Percentiles rank a stretch among this genome's conserved stretches.
Conservation (phyloP, 2,113 vertebrate genomes). For the Diglossa brunneiventris region DNA sequence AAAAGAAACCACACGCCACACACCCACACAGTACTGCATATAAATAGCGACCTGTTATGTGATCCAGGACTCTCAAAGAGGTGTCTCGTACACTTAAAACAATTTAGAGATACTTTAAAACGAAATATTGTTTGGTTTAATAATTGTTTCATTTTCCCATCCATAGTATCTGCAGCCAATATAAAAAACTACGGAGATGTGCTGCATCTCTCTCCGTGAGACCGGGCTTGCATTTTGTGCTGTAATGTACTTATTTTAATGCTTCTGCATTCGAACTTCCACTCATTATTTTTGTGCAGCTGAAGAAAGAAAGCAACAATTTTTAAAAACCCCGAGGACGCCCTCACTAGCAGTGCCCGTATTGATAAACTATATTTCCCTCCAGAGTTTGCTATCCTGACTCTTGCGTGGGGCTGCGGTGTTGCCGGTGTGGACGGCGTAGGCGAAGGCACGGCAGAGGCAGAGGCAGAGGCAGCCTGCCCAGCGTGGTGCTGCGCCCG, state of each 20-base stretch:
- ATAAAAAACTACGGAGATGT: neutral
- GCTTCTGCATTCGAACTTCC: neutral
- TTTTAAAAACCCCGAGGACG: neutral
- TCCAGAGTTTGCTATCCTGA: neutral
- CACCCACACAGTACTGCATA: neutral
- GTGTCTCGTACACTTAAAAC: neutral
- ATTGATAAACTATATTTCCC: neutral
- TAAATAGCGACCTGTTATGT: slow-evolving; percentile 15
- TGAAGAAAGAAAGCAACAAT: neutral
- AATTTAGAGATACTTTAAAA: neutral
- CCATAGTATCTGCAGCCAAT: neutral
- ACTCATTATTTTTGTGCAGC: neutral
- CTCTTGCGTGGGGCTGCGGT: neutral
- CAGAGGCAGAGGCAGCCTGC: neutral
- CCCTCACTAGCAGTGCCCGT: accelerated
- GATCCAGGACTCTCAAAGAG: neutral
- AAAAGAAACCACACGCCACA: neutral
- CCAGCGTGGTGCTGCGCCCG: neutral
- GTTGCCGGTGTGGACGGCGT: accelerated
- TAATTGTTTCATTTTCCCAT: neutral
- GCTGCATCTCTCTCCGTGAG: neutral
- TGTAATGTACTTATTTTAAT: neutral
- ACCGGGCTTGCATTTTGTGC: neutral
- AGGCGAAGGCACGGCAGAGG: neutral
- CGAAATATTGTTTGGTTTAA: neutral